Conservation (phyloP, 2,113 vertebrate genomes). For the Lophochroa leadbeateri region DNA sequence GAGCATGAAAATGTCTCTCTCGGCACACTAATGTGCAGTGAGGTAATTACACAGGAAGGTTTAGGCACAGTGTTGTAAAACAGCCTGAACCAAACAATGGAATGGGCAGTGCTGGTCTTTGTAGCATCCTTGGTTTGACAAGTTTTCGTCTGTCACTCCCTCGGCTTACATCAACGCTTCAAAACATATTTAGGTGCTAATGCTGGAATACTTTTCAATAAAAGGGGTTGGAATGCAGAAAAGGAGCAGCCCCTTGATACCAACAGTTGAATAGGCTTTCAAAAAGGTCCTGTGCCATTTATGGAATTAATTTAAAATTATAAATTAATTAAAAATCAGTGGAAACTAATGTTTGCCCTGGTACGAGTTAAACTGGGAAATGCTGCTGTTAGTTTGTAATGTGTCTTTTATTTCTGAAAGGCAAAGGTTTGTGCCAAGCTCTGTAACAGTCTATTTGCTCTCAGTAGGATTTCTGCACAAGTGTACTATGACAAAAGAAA, state of each 20-base stretch:
- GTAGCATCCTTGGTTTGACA: background rate
- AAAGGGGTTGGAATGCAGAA: conserved; percentile 5
- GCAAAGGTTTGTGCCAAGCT: conserved; percentile 30
- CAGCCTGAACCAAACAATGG: background rate
- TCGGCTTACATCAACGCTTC: background rate
- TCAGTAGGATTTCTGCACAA: conserved; percentile 60
- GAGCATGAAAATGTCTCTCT: conserved; percentile 28
- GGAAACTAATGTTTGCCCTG: background rate
- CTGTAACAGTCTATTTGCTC: conserved; percentile 18
- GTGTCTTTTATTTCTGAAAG: conserved; percentile 6
- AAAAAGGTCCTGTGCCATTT: background rate
- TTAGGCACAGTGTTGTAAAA: background rate
- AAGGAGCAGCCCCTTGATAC: background rate
- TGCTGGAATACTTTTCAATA: background rate
- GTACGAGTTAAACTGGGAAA: conserved; percentile 25
- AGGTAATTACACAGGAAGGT: background rate
- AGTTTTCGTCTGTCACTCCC: background rate
- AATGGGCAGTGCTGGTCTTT: background rate
- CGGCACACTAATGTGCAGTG: background rate
- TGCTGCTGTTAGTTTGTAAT: conserved; percentile 20
- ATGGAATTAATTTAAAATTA: background rate
- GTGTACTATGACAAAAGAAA: conserved; percentile 65
- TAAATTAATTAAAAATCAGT: background rate
- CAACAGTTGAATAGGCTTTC: conserved; percentile 25
- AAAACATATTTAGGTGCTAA: background rate